Conservation (phyloP, 37 sponge, comb jelly and placozoan species). For the Spongilla lacustris region DNA sequence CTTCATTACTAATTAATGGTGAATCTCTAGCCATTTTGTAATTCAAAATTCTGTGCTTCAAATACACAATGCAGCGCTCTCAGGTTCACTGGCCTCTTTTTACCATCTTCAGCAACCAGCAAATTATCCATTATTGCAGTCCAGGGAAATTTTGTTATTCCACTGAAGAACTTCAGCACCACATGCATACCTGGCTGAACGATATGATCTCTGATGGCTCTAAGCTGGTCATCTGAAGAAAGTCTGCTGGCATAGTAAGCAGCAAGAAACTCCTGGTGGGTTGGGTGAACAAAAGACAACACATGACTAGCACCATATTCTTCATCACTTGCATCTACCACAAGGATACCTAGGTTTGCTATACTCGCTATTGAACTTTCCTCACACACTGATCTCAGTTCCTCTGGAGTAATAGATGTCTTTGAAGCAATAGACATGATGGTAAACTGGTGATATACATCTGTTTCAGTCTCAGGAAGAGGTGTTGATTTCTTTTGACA, state of each 20-base stretch:
- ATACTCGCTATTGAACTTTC: too few relatives aligned
- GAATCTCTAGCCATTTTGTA: not conserved
- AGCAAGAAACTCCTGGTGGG: conserved; percentile 59
- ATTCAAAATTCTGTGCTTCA: conserved; percentile 29
- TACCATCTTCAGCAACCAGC: not conserved
- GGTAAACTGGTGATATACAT: conserved; percentile 25
- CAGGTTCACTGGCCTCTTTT: too few relatives aligned
- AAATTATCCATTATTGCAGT: conserved; percentile 8
- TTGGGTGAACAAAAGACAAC: conserved; percentile 53
- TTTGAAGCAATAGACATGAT: conserved; percentile 6
- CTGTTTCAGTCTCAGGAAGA: conserved; percentile 56
- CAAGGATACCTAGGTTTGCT: not conserved
- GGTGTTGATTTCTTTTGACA: not conserved
- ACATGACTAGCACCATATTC: conserved; percentile 17
- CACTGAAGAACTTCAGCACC: conserved; percentile 53
- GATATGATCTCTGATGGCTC: not conserved
- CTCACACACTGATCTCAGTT: too few relatives aligned
- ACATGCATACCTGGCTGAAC: conserved; percentile 19
- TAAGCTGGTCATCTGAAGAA: not conserved
- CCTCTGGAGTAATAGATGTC: conserved; percentile 18
- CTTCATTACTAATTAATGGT: not conserved
- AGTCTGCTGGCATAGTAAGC: not conserved
- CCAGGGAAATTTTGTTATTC: not conserved
- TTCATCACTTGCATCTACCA: not conserved
- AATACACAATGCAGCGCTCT: conserved; percentile 40